Conservation (phyloP, 2,888 invertebrate genomes). For the Ophraella communa region DNA sequence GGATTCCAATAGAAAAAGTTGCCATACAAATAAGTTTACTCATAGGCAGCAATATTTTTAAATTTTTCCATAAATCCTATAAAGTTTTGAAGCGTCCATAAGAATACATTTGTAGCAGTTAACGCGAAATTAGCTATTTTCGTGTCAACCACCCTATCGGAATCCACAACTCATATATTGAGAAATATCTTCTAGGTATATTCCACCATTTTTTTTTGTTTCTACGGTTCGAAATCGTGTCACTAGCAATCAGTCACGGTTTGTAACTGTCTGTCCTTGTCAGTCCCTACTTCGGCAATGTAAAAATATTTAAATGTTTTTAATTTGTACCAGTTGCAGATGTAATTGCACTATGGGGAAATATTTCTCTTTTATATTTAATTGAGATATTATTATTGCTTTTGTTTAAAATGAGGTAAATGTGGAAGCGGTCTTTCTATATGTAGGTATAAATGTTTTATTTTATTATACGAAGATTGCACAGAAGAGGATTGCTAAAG, state of each 20-base stretch:
- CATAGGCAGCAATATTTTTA: no score
- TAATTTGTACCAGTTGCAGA: conserved; percentile 46
- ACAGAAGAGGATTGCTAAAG: background rate
- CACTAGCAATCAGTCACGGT: conserved; percentile 56
- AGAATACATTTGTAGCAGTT: no score
- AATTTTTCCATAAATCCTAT: no score
- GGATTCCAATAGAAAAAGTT: no score
- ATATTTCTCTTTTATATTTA: conserved; percentile 33
- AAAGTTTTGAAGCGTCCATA: no score
- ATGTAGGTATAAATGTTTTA: background rate
- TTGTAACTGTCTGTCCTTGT: conserved; percentile 51
- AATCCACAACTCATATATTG: conserved; percentile 19
- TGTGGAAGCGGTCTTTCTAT: background rate
- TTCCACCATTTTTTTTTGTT: conserved; percentile 22
- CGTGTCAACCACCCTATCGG: conserved; percentile 15
- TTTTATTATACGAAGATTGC: background rate
- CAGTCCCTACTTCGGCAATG: conserved; percentile 43
- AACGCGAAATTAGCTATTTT: no score
- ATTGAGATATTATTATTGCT: conserved; percentile 28
- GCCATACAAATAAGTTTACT: no score
- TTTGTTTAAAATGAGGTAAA: conserved; percentile 18
- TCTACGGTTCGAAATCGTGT: conserved; percentile 50
- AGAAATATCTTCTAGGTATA: conserved; percentile 16
- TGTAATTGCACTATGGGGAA: conserved; percentile 43
- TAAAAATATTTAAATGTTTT: conserved; percentile 46